Conservation (phyloP, 2,888 invertebrate species). For the Idaea aversata region DNA sequence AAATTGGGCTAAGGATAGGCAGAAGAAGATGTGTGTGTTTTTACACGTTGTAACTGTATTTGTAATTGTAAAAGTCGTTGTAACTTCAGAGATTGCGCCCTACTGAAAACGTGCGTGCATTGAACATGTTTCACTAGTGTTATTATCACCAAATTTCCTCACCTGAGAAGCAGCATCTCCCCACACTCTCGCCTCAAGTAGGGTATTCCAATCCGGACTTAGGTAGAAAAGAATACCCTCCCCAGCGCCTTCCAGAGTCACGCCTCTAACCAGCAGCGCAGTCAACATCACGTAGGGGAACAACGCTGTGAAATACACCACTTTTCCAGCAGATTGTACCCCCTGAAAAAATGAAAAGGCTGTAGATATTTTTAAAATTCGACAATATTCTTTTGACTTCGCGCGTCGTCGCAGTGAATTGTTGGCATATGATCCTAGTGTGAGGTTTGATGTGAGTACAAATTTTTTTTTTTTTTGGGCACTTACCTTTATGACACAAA, state of each 20-base stretch:
- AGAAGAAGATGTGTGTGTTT: too few relatives aligned
- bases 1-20: too few relatives aligned
- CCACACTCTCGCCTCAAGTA: constrained; percentile 86
- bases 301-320: constrained; percentile 86
- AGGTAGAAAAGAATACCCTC: constrained; percentile 88
- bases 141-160: constrained; percentile 5
- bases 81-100: too few relatives aligned
- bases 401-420: too few relatives aligned
- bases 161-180: constrained; percentile 89
- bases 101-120: too few relatives aligned
- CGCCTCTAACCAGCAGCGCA: constrained; percentile 82
- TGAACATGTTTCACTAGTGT: not conserved
- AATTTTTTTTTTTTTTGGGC: not conserved
- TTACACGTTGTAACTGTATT: too few relatives aligned
- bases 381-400: too few relatives aligned
- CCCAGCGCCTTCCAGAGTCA: constrained; percentile 84
- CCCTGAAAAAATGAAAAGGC: constrained; percentile 65
- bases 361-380: not conserved
- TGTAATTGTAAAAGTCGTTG: too few relatives aligned
- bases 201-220: constrained; percentile 84
- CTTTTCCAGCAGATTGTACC: constrained; percentile 94
- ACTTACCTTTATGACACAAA: constrained; percentile 88
- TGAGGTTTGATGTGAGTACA: too few relatives aligned
- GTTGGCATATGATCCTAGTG: too few relatives aligned
- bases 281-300: constrained; percentile 87